Evolutionary conservation across 2,888 invertebrate species (phyloP), one percentile per base, ranked within the genome.

Genomic region (Marasmarcha lunaedactyla): DNA sequence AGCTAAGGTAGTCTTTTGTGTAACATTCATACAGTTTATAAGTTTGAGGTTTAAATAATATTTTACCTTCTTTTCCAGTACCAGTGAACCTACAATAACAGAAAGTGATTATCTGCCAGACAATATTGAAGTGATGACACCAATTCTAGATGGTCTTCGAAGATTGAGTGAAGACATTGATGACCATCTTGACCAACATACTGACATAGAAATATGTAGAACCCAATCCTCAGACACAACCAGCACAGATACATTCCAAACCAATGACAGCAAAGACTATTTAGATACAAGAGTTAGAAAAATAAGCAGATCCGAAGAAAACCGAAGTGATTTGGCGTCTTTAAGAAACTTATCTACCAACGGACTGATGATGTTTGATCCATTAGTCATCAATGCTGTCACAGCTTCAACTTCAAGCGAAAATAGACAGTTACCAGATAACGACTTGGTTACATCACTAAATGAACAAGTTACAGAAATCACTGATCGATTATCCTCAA

Each of bases 381-480:
- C 84, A 0, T 48, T 84, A 10, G 74, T 83, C 10, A 77, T 81
- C 30, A 20, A 20, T 7, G 78, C 79, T 47, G 81, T 78, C 1
- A 66, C 71, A 0, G 67, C 73, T 0, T 69, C 76, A 0, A 67
- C 71, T 0, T 64, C 71, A 0, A 63, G 64, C 0, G 60, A 68
- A 11, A 67, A 68, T 30, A 51, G 83, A 46, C 71, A 72, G 15
- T 46, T 84, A 12, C 84, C 84, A 0, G 81, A 84, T 37, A 69
- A 76, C 13, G 77, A 77, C 44, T 46, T 84, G 14, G 83, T 84
- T 40, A 81, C 84, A 38, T 79, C 83, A 46, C 58, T 84, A 9
- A 81, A 79, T 46, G 84, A 84, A 44, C 84, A 84, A 54, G 84
- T 84, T 20, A 73, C 81, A 0, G 84, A 84, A 53, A 84, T 84